Base-by-base conservation (phyloP, 2,888 invertebrate genomes). In the Laspeyria flexula region DNA sequence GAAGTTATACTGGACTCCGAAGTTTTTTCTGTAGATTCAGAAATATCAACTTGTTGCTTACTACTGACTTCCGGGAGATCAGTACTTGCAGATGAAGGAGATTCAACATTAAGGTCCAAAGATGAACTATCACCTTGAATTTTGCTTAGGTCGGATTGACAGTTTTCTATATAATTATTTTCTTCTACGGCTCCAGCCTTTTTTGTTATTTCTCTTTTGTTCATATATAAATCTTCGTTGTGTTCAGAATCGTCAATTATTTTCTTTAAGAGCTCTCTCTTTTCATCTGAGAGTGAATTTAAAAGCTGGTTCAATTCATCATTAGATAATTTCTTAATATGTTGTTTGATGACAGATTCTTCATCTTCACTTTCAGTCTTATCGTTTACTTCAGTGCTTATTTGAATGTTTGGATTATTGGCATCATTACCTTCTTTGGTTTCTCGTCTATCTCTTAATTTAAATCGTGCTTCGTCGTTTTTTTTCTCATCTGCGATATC, bases 151-250 rank as follows among this genome's bases (percentile, higher is more conserved):
- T 90, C 88, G n/a, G 81, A 77, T 43, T 79, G 77, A 13, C 75
- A 73, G 60, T 72, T 79, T 46, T 88, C 87, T n/a, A 84, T 71
- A n/a, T 67, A 77, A 64, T 73, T 81, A 60, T 80, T 86, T 61
- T 86, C 86, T 64, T 88, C 88, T 15, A 84, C 78, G 25, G 88
- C 88, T 4, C 81, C 88, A 16, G 86, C 85, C 71, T 91, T 92
- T 54, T 91, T 91, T 4, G 87, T 90, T 43, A 90, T 90, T 81
- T 91, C 92, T 56, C 91, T 78, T 75, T 92, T 92, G 57, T 78
- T 86, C 15, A 86, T 60, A 29, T 33, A 65, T 1, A 75, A 76
- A 39, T 63, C 65, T 15, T 78, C 71, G 30, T 43, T 21, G 4
- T 52, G 11, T 42, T 74, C 71, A 7, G 55, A 60, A 15, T 82